Conservation (phyloP, 2,797 vertebrate species). For the Cottoperca gobio region DNA sequence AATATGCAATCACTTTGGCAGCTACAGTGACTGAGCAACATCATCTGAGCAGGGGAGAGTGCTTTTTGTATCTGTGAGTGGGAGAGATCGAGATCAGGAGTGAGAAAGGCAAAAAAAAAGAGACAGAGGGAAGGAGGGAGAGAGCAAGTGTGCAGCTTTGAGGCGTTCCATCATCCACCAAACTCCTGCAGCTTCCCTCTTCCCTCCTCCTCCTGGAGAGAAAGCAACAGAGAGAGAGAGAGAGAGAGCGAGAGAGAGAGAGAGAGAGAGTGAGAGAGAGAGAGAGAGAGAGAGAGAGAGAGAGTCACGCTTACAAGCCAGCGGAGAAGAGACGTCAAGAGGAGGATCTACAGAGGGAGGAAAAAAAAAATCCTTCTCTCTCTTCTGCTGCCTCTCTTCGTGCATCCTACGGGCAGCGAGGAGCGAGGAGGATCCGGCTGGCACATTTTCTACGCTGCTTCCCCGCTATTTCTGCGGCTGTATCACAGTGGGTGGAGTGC, state of each 20-base stretch:
- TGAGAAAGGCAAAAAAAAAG: conserved; percentile 54
- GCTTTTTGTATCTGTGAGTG: conserved; percentile 69
- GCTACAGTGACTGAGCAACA: conserved; percentile 67
- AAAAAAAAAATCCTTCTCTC: conserved; percentile 71
- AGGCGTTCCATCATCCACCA: conserved; percentile 84
- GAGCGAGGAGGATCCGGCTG: conserved; percentile 74
- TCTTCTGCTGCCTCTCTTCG: conserved; percentile 74
- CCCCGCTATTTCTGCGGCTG: conserved; percentile 68
- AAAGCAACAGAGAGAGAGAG: conserved; percentile 29
- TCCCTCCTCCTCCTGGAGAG: conserved; percentile 80
- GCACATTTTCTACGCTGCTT: conserved; percentile 73
- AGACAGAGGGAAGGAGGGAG: conserved; percentile 72
- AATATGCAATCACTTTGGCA: conserved; percentile 87
- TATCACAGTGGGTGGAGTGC: conserved; percentile 70
- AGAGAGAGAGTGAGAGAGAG: conserved; percentile 44
- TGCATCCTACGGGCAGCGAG: conserved; percentile 74
- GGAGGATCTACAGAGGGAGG: conserved; percentile 75
- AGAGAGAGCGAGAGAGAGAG: conserved; percentile 58
- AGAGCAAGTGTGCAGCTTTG: conserved; percentile 81
- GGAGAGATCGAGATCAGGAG: conserved; percentile 68
- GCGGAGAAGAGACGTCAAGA: conserved; percentile 81
- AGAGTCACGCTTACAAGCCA: conserved; percentile 80
- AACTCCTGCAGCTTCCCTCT: conserved; percentile 86
- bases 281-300: conserved; percentile 63
- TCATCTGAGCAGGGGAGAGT: conserved; percentile 54